Evolutionary conservation across 2,113 vertebrate species (phyloP).

Genomic region (Neopipo cinnamomea): DNA sequence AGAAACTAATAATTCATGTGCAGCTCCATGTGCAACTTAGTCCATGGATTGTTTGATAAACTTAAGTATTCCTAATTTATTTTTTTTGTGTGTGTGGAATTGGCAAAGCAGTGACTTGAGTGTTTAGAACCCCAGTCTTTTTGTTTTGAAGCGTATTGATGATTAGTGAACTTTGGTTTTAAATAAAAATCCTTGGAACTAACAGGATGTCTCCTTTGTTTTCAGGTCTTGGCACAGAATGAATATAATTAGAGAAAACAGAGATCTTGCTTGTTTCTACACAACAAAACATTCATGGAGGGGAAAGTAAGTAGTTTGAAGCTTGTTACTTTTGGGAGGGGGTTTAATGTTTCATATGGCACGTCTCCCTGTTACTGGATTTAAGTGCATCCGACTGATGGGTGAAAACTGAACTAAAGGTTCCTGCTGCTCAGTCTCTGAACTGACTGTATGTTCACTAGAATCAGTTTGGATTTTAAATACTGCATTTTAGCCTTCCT

Average conservation of each 20-base stretch:
- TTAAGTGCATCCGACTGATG: neutral
- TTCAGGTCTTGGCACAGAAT: slow-evolving; percentile 89
- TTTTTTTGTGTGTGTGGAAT: neutral
- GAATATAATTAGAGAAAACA: slow-evolving; percentile 98
- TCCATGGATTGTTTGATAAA: neutral
- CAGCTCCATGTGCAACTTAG: neutral
- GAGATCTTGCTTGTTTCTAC: slow-evolving; percentile 98
- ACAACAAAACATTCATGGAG: slow-evolving; percentile 99
- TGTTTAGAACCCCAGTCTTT: neutral
- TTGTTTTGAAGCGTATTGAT: neutral
- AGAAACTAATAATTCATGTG: neutral
- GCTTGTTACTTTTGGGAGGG: neutral
- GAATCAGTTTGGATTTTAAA: neutral
- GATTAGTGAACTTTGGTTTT: neutral
- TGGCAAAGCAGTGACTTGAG: neutral
- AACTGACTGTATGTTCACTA: neutral
- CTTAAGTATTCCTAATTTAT: neutral
- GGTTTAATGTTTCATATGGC: neutral
- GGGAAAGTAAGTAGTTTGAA: slow-evolving; percentile 88
- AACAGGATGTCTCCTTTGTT: slow-evolving; percentile 61
- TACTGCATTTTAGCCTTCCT: neutral
- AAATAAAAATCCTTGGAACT: neutral
- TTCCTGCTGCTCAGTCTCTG: neutral
- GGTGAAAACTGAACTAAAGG: neutral
- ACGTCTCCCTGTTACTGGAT: neutral